A percentile compares a stretch with the other conserved stretches of the same genome.
phyloP scores from a whole-genome alignment of 1,140 invertebrate genomes.

The Elysia chlorotica region DNA sequence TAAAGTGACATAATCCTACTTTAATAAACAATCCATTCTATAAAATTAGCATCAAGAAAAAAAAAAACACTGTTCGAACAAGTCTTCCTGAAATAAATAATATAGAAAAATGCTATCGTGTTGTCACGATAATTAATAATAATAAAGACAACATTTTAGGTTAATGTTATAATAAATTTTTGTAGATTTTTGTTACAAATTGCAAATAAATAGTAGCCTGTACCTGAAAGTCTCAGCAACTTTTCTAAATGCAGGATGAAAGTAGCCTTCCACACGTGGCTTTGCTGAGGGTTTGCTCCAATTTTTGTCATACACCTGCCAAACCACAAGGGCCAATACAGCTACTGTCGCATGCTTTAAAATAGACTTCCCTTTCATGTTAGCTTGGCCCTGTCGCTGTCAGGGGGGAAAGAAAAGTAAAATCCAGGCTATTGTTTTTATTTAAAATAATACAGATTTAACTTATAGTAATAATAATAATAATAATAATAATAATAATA shows the following conservation, averaged over 20 bases:
- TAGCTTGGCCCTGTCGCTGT: no score
- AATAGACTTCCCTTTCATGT: neutral
- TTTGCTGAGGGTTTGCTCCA: slow-evolving; percentile 1
- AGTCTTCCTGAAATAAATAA: neutral
- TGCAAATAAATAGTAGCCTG: neutral
- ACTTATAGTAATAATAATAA: no score
- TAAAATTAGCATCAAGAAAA: no score
- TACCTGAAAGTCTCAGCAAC: slow-evolving; percentile 25
- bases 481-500: no score
- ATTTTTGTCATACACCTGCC: slow-evolving; percentile 12
- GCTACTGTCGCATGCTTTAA: neutral
- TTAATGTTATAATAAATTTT: neutral
- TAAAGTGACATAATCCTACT: no score
- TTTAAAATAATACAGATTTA: no score
- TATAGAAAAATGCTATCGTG: neutral
- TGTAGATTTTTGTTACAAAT: neutral
- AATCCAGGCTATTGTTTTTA: no score
- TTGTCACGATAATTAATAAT: neutral
- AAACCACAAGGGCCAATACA: slow-evolving; percentile 13
- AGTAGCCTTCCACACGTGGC: slow-evolving; percentile 21
- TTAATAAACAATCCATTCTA: no score
- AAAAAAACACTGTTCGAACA: neutral
- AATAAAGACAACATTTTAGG: neutral
- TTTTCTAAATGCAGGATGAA: slow-evolving; percentile 26
- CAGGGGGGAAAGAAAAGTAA: no score